phyloP scores from a whole-genome alignment of 1,140 invertebrate species.

The Chymomyza costata region DNA sequence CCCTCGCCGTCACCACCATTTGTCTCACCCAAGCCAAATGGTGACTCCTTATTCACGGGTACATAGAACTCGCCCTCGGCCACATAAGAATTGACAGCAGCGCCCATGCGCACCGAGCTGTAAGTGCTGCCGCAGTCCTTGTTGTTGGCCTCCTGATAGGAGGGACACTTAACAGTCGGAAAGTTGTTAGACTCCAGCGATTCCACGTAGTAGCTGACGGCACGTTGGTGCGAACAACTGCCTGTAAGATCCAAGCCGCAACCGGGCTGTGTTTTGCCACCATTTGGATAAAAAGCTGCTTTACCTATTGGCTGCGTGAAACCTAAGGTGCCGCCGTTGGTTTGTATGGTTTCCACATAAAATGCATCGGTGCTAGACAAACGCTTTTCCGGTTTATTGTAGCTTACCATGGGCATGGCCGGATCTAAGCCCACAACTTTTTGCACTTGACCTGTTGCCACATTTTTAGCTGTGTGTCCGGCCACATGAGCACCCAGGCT shows the following conservation, averaged over 20 bases:
- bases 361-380: conserved; percentile 81
- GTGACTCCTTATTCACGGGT: conserved; percentile 40
- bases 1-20: too few relatives aligned
- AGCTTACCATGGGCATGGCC: conserved; percentile 75
- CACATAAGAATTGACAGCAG: conserved; percentile 14
- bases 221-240: conserved; percentile 66
- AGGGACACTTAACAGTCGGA: conserved; percentile 26
- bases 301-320: conserved; percentile 45
- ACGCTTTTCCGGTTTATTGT: conserved; percentile 75
- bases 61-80: conserved; percentile 50
- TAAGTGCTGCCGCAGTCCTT: conserved; percentile 49
- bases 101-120: conserved; percentile 48
- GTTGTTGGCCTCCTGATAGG: conserved; percentile 35
- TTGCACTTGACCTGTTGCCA: conserved; percentile 40
- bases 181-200: conserved; percentile 41
- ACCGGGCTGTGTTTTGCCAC: conserved; percentile 77
- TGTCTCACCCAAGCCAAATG: conserved; percentile 37
- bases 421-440: conserved; percentile 78
- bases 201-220: conserved; percentile 66
- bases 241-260: conserved; percentile 74
- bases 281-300: conserved; percentile 50
- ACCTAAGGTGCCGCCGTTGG: conserved; percentile 79
- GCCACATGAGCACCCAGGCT: conserved; percentile 82
- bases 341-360: conserved; percentile 85
- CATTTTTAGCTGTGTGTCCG: conserved; percentile 77